A percentile compares a stretch with the other conserved stretches of the same genome.
phyloP scores from a whole-genome alignment of 2,888 invertebrate species.

The Drosophila subquinaria region DNA sequence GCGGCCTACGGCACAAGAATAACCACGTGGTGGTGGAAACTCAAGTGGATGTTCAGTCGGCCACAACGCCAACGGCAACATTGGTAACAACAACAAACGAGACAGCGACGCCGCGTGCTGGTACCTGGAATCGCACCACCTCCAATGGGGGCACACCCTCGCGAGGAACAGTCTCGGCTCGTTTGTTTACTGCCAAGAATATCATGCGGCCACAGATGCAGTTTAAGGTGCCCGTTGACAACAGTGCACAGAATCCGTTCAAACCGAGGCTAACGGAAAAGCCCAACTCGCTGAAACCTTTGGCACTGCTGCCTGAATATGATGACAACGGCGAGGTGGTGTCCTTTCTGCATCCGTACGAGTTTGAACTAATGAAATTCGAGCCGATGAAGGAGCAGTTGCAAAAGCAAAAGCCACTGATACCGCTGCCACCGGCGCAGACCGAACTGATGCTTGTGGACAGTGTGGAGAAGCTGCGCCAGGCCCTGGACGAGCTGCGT shows the following conservation, averaged over 20 bases:
- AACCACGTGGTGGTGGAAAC: constrained; percentile 86
- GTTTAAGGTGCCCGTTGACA: constrained; percentile 94
- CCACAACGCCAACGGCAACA: not conserved
- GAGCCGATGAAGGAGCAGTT: constrained; percentile 87
- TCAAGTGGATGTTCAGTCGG: constrained; percentile 58
- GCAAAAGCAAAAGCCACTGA: constrained; percentile 84
- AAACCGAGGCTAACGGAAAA: constrained; percentile 93
- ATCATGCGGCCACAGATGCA: constrained; percentile 92
- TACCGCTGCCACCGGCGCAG: constrained; percentile 86
- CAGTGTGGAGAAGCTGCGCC: constrained; percentile 88
- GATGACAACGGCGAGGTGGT: constrained; percentile 88
- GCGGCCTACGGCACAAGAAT: constrained; percentile 87
- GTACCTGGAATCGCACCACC: constrained; percentile 87
- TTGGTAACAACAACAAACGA: constrained; percentile 7
- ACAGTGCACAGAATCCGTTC: constrained; percentile 91
- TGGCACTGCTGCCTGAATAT: constrained; percentile 90
- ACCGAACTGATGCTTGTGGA: constrained; percentile 90
- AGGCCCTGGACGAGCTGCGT: constrained; percentile 89
- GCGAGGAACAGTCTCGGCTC: constrained; percentile 67
- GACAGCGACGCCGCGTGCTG: constrained; percentile 78
- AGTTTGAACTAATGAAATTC: constrained; percentile 92
- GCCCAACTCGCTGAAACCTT: constrained; percentile 93
- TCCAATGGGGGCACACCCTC: constrained; percentile 18
- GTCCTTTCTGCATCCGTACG: constrained; percentile 95
- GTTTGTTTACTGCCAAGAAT: constrained; percentile 90